These are phyloP conservation scores for Champsocephalus gunnari DNA, from an alignment of 2,797 vertebrate genomes.

Conservation along the genomic window DNA sequence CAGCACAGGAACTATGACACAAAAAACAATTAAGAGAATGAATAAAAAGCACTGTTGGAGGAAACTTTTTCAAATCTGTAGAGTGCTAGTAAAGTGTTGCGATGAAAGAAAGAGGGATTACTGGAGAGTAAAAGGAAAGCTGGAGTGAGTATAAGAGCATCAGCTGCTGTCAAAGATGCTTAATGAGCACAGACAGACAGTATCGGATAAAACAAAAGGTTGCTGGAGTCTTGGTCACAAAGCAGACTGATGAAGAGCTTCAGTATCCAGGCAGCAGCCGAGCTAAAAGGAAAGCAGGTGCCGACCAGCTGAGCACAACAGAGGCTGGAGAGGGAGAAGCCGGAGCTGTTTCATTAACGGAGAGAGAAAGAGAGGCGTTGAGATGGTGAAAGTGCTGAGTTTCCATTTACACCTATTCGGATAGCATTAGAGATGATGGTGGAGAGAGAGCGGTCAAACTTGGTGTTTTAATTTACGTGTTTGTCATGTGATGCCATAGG, in stretches of 20 bases:
- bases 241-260: slow-evolving; percentile 58
- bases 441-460: too few species aligned
- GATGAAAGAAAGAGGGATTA: slow-evolving; percentile 1
- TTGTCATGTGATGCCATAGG: too few species aligned
- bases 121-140: neutral
- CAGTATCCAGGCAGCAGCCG: slow-evolving; percentile 61
- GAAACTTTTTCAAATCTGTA: neutral
- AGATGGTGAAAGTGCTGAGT: neutral
- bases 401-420: neutral
- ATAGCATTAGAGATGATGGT: neutral
- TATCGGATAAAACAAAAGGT: slow-evolving; percentile 43
- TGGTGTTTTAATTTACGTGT: too few species aligned
- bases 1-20: neutral
- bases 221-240: slow-evolving; percentile 42
- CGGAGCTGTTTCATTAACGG: slow-evolving; percentile 8
- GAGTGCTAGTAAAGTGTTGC: neutral
- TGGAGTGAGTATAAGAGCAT: slow-evolving; percentile 16
- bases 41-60: neutral
- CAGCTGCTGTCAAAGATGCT: slow-evolving; percentile 36
- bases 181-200: slow-evolving; percentile 49
- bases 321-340: slow-evolving; percentile 7
- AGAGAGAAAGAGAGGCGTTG: neutral
- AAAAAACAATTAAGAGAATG: neutral
- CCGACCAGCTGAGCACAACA: slow-evolving; percentile 31
- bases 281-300: slow-evolving; percentile 51